phyloP scores from a whole-genome alignment of 2,797 vertebrate genomes.

The Brotula barbata region DNA sequence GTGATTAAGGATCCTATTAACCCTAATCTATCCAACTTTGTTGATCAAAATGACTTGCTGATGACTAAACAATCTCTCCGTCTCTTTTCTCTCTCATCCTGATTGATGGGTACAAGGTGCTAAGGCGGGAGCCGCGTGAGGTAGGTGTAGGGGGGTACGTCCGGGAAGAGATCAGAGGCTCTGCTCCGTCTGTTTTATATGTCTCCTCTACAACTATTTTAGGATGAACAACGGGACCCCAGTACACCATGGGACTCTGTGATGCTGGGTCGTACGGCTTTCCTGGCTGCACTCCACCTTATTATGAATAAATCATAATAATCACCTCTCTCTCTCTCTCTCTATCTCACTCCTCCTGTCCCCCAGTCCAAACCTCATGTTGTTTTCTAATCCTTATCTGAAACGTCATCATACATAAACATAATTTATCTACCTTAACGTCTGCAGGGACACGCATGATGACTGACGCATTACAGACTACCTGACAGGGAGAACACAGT shows the following conservation, averaged over 20 bases:
- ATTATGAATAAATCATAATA: slow-evolving; percentile 70
- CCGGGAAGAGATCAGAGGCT: slow-evolving; percentile 36
- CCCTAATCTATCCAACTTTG: not conserved
- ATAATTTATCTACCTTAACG: too few relatives aligned
- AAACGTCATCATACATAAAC: too few relatives aligned
- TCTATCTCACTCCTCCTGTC: slow-evolving; percentile 17
- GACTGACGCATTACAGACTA: too few relatives aligned
- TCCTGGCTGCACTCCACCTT: slow-evolving; percentile 36
- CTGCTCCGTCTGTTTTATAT: slow-evolving; percentile 58
- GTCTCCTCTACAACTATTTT: slow-evolving; percentile 52
- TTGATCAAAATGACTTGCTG: too few relatives aligned
- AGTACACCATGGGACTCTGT: slow-evolving; percentile 27
- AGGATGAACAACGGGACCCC: slow-evolving; percentile 41
- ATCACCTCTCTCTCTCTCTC: slow-evolving; percentile 26
- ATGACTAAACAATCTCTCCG: not conserved
- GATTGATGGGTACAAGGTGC: not conserved
- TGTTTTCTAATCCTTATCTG: too few relatives aligned
- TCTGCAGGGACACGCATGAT: too few relatives aligned
- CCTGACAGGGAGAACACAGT: too few relatives aligned
- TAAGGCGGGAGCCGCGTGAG: slow-evolving; percentile 7
- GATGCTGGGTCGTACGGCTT: slow-evolving; percentile 37
- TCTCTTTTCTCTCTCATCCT: not conserved
- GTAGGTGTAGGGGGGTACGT: slow-evolving; percentile 21
- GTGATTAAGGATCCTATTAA: too few relatives aligned
- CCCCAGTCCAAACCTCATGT: too few relatives aligned